Percentiles rank a stretch among this genome's conserved stretches.
phyloP scores from a whole-genome alignment of 2,797 vertebrate species.

The Coccyzus lansbergi region DNA sequence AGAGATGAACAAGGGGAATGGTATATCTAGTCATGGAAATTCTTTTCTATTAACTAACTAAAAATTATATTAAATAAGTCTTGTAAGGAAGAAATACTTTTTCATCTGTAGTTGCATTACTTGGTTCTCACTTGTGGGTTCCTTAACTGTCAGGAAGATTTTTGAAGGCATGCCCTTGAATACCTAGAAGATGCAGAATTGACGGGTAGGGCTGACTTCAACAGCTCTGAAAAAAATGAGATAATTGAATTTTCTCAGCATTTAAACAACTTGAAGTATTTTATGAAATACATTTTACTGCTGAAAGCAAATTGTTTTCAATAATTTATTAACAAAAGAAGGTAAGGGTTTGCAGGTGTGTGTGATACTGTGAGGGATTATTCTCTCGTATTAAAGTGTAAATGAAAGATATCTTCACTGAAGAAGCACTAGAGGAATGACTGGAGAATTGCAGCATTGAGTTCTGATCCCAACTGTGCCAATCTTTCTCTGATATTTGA shows the following conservation, averaged over 20 bases:
- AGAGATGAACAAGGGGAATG: not conserved
- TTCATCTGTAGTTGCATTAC: not conserved
- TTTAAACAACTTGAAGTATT: not conserved
- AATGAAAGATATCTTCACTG: not conserved
- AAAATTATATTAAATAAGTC: not conserved
- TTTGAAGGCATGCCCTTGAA: slow-evolving; percentile 76
- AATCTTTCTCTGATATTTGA: not conserved
- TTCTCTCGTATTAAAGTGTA: not conserved
- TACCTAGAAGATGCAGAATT: slow-evolving; percentile 83
- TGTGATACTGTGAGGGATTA: not conserved
- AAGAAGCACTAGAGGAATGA: not conserved
- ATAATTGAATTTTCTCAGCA: not conserved
- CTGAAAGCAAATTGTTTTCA: not conserved
- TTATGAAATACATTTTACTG: not conserved
- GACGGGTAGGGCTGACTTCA: slow-evolving; percentile 70
- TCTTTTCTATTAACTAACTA: not conserved
- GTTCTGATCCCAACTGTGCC: not conserved
- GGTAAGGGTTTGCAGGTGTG: not conserved
- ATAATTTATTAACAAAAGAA: not conserved
- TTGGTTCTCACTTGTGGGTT: not conserved
- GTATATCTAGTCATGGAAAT: not conserved
- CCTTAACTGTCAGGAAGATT: slow-evolving; percentile 76
- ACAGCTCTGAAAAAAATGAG: not conserved
- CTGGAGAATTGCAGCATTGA: not conserved
- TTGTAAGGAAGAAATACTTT: not conserved